Evolutionary conservation across 2,113 vertebrate genomes (phyloP).

Genomic region (Aramus guarauna): DNA sequence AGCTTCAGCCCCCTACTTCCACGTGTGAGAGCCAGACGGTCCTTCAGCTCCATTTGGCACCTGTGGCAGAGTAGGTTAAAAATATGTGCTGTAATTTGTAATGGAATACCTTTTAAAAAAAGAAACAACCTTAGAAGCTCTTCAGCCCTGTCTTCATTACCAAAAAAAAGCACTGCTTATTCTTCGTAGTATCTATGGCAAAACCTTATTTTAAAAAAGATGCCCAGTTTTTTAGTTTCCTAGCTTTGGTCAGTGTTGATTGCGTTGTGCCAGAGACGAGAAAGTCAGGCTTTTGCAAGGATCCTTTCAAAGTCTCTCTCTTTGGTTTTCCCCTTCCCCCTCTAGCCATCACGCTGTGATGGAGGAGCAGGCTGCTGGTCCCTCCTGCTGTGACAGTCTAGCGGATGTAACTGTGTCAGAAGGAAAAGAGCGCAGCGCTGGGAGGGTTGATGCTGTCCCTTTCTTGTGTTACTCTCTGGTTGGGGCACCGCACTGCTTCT

Average conservation of each 20-base stretch:
- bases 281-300: not conserved
- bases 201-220: not conserved
- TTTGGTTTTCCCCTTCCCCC: not conserved
- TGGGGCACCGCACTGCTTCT: not conserved
- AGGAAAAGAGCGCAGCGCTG: fast-evolving
- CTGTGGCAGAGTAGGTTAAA: not conserved
- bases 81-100: not conserved
- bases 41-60: not conserved
- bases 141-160: not conserved
- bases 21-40: fast-evolving
- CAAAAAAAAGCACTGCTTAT: not conserved
- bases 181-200: not conserved
- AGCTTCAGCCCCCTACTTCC: not conserved
- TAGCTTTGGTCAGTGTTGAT: not conserved
- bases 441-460: not conserved
- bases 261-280: not conserved
- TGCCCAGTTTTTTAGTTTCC: not conserved
- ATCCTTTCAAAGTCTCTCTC: not conserved
- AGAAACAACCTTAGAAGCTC: not conserved
- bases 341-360: not conserved
- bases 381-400: not conserved
- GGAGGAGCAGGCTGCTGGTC: not conserved
- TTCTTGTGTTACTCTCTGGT: not conserved
- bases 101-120: not conserved
- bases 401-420: not conserved